Base-by-base conservation (phyloP, 2,888 invertebrate genomes). In the Cremastinae sp. region DNA sequence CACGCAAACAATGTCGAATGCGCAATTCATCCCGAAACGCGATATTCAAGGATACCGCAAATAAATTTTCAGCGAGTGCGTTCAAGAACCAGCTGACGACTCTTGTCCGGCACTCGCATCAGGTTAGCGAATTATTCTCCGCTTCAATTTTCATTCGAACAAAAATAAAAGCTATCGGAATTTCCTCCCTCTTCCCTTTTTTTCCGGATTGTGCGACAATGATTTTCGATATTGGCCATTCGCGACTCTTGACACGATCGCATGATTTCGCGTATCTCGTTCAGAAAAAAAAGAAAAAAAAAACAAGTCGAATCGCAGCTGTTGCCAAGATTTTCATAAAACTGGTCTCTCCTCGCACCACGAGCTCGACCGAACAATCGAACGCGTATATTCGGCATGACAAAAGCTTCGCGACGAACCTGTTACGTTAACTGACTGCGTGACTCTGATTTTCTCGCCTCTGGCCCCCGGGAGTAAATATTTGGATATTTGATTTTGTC, bases 301-400 rank as follows among this genome's bases (percentile, higher is more conserved):
- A 5, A 28, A 28, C 2, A 5, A 28, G 28, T 28, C 20, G 34
- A 51, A 10, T 34, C 28, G 41, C 49, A 62, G 38, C 38, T 56
- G 43, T 45, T 75, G 65, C 70, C 64, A 65, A 71, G 28, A 66
- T 49, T 74, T 74, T 75, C 70, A 41, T 66, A 49, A 66, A 75
- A 71, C 28, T 66, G 38, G 9, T 41, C 54, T 71, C 56, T 41
- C 20, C n/a, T 28, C 2, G 28, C 2, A 3, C 28, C 28, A 5
- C 28, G 28, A 28, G 28, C 2, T 28, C 28, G 34, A 51, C 18
- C 22, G 45, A 22, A 53, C 36, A 59, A 59, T 69, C 41, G 43
- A 58, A 64, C 36, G 58, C 22, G 8, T n/a, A n/a, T 12, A 61
- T 68, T 51, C 54, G 54, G n/a, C 62, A 62, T 69, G 41, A 56